A percentile compares a stretch with the other conserved stretches of the same genome.
These are phyloP conservation scores for Alces alces DNA, from an alignment of 2,113 vertebrate genomes.

Conservation along the genomic window DNA sequence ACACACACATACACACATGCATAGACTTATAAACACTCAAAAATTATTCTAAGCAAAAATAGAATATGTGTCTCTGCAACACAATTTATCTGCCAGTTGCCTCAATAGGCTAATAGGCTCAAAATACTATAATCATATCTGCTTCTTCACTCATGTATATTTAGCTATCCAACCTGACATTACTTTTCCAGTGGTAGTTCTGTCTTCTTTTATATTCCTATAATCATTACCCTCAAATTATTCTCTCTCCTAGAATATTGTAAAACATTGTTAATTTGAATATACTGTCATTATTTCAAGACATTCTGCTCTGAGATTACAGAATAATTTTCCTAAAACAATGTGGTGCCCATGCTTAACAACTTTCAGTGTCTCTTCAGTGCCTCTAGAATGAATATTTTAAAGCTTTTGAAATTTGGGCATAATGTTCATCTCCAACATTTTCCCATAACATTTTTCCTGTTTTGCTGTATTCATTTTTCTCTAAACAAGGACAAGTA, in stretches of 20 bases:
- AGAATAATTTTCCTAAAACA: neutral
- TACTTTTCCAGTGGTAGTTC: neutral
- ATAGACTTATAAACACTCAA: neutral
- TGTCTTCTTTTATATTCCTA: neutral
- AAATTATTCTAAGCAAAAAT: neutral
- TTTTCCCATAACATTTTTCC: neutral
- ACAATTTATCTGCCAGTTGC: neutral
- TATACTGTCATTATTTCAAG: neutral
- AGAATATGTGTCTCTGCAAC: neutral
- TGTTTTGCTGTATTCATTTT: neutral
- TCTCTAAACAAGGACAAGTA: neutral
- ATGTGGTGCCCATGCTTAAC: neutral
- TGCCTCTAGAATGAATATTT: neutral
- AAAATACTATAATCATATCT: neutral
- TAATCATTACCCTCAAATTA: neutral
- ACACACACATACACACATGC: neutral
- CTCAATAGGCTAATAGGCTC: neutral
- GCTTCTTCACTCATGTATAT: neutral
- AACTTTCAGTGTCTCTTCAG: neutral
- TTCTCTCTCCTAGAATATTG: neutral
- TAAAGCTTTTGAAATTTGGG: neutral
- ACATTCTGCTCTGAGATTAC: neutral
- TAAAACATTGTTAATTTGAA: neutral
- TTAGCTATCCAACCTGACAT: neutral
- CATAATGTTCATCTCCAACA: neutral